phyloP scores from a whole-genome alignment of 2,113 vertebrate species.

The Rhinogobius similis region DNA sequence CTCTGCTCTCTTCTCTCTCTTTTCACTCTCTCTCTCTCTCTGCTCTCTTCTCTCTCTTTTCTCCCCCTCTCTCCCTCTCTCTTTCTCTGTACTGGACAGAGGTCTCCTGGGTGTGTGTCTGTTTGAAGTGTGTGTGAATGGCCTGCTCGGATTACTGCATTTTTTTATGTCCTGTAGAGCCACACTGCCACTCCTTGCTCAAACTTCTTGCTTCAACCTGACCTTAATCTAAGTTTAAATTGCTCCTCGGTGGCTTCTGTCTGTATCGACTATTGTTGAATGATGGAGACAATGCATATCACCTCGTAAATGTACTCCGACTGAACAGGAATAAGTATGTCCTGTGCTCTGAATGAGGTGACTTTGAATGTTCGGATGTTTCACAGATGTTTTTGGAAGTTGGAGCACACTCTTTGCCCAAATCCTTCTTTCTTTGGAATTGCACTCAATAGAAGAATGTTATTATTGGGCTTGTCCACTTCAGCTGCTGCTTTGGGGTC shows the following conservation, averaged over 20 bases:
- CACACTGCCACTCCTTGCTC: constrained; percentile 53
- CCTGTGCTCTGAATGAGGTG: not conserved
- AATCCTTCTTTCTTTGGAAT: constrained; percentile 4
- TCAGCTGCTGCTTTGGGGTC: constrained; percentile 34
- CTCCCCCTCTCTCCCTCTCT: not conserved
- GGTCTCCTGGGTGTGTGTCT: constrained; percentile 45
- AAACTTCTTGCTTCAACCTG: constrained; percentile 25
- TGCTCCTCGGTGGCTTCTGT: not conserved
- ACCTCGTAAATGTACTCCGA: constrained; percentile 28
- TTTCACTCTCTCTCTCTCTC: constrained; percentile 45
- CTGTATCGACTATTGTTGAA: not conserved
- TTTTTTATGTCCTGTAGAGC: constrained; percentile 52
- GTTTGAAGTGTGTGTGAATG: constrained; percentile 45
- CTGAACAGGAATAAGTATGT: not conserved
- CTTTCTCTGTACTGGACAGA: constrained; percentile 56
- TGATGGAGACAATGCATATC: constrained; percentile 12
- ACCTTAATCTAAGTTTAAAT: not conserved
- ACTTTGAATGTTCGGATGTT: constrained; percentile 12
- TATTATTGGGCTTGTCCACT: constrained; percentile 12
- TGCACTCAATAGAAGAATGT: constrained; percentile 17
- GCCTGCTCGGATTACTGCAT: constrained; percentile 60
- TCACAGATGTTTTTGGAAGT: constrained; percentile 40
- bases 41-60: not conserved
- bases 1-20: not conserved
- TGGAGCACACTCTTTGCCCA: constrained; percentile 4